Percentiles rank a stretch among this genome's conserved stretches.
Evolutionary conservation across 2,888 invertebrate species (phyloP).

Genomic region (Apodemia arnacis): DNA sequence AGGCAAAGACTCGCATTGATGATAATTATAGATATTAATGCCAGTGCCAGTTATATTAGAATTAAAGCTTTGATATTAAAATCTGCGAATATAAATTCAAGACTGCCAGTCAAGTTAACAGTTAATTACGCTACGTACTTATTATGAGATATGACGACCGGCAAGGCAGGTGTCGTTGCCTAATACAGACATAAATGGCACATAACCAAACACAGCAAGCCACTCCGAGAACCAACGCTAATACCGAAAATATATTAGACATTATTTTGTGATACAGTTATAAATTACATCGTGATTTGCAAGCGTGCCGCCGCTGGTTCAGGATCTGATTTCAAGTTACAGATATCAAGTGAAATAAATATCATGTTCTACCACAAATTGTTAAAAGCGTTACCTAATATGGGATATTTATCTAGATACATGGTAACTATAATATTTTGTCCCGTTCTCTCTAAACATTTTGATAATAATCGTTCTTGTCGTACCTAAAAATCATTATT

Average conservation of each 20-base stretch:
- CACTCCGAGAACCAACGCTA: neutral
- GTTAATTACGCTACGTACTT: neutral
- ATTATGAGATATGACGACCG: conserved; percentile 5
- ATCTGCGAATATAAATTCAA: conserved; percentile 1
- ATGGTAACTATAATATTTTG: no score
- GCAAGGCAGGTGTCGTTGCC: conserved; percentile 6
- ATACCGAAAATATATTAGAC: conserved; percentile 16
- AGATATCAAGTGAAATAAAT: neutral
- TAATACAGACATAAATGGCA: conserved; percentile 87
- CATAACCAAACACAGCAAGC: conserved; percentile 72
- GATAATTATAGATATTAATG: neutral
- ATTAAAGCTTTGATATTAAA: neutral
- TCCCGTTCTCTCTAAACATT: no score
- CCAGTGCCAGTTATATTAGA: neutral
- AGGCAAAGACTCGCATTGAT: neutral
- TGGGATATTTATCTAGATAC: neutral
- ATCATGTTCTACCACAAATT: conserved; percentile 8
- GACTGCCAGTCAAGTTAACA: conserved; percentile 1
- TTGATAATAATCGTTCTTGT: no score
- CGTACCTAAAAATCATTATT: no score
- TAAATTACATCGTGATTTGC: conserved; percentile 12
- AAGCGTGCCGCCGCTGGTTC: neutral
- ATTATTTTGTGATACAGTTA: conserved; percentile 13
- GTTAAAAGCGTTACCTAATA: neutral
- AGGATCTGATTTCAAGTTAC: conserved; percentile 3